Percentiles rank a stretch among this genome's conserved stretches.
Conservation (phyloP, 2,888 invertebrate genomes). For the Trissoscelio sp. region DNA sequence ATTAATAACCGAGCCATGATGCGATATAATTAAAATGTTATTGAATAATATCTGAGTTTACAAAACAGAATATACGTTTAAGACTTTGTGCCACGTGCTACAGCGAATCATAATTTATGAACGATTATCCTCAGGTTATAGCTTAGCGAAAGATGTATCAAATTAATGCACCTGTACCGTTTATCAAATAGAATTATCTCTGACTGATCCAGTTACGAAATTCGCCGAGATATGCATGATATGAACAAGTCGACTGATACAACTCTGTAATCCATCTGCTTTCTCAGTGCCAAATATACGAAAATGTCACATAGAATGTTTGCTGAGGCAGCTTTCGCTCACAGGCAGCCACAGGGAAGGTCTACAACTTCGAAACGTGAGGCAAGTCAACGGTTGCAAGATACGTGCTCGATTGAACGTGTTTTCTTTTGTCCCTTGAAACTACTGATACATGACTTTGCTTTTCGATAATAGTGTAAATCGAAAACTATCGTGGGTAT, state of each 20-base stretch:
- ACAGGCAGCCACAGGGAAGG: slow-evolving; percentile 48
- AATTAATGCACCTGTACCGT: slow-evolving; percentile 50
- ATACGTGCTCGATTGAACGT: slow-evolving; percentile 53
- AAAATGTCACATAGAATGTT: slow-evolving; percentile 62
- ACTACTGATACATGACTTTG: slow-evolving; percentile 32
- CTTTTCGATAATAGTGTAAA: slow-evolving; percentile 34
- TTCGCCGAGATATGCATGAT: slow-evolving; percentile 59
- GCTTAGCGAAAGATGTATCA: slow-evolving; percentile 30
- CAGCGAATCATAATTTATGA: slow-evolving; percentile 20
- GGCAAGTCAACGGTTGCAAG: slow-evolving; percentile 45
- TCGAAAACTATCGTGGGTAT: slow-evolving; percentile 24
- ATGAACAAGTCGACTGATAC: slow-evolving; percentile 53
- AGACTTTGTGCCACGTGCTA: background rate
- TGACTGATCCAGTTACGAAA: slow-evolving; percentile 55
- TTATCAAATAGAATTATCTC: slow-evolving; percentile 64
- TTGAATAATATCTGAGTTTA: background rate
- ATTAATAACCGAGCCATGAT: background rate
- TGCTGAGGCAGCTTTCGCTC: slow-evolving; percentile 66
- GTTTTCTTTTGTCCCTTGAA: slow-evolving; percentile 53
- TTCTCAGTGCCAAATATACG: slow-evolving; percentile 66
- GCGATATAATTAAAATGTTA: background rate
- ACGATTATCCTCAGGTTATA: slow-evolving; percentile 15
- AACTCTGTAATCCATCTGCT: slow-evolving; percentile 64
- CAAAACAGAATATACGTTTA: background rate
- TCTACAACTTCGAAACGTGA: slow-evolving; percentile 55